Evolutionary conservation across 2,113 vertebrate species (phyloP), one percentile per base, ranked within the genome.

Genomic region (Hippolais icterina): DNA sequence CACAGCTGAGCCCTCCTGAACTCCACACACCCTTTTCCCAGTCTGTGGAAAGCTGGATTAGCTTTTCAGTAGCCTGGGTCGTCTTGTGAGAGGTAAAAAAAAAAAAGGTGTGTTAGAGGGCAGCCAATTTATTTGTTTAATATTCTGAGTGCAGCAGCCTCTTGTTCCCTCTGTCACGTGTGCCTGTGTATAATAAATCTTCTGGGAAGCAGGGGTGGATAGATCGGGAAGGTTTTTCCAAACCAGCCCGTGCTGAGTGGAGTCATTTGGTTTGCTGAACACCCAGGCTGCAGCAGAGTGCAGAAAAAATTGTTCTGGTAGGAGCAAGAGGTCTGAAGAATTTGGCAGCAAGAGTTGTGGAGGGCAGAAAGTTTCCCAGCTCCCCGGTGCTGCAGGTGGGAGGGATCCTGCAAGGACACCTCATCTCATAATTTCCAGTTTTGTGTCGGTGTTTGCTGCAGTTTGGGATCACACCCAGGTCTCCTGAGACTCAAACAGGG

Each of bases 71-170:
- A 65, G 44, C 76, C 31, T 60, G 90, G 90, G 69, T 93, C 77
- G 53, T 82, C 86, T 17, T 49, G 86, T 76, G 92, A 90, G 83
- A 47, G 31, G 19, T 16, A 6, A 3, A n/a, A 84, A n/a, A 59
- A 59, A 35, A 77, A 83, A 50, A 80, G 56, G 41, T 81, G 35
- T 69, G 65, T 88, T 91, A 88, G 94, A 96, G 92, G 91, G 83
- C 89, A 94, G 66, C 85, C 94, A 91, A 95, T 96, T 94, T 95
- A 91, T 92, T 97, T 94, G 70, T 84, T 97, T 92, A 89, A 79
- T 92, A 92, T 97, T 96, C 97, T 9, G 53, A 64, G 65, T 96
- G 83, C 83, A 92, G 66, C 75, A 95, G 88, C 90, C 69, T 89
- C 83, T 83, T 54, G 59, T 79, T 89, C 93, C 89, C 77, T 50